Base-by-base conservation (phyloP, 2,888 invertebrate species). In the Drosophila eohydei region DNA sequence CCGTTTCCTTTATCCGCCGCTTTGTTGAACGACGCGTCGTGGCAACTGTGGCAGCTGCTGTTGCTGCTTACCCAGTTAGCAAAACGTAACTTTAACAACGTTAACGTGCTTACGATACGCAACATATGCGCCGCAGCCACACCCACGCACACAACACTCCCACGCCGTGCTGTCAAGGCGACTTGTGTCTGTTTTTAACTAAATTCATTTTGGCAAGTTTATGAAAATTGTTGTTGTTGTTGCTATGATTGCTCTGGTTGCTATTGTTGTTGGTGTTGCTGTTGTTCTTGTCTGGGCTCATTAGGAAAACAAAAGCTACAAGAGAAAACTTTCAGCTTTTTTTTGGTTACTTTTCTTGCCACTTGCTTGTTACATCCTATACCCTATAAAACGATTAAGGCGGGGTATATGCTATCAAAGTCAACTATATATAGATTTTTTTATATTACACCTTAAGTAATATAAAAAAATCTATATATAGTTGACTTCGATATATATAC, bases 121-220 rank as follows among this genome's bases (percentile, higher is more conserved):
- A 88, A 77, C 87, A 85, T 85, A 88, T 88, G 89, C 77, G 65
- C 71, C 68, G 80, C 68, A 46, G 54, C 50, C 26, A 59, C 34
- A 41, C 40, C 12, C 41, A 9, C 26, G 12, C 16, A 38, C 41
- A 38, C 58, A 63, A 5, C 21, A 11, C 2, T 21, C 7, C 43
- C 41, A 41, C 38, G 9, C 40, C n/a, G 36, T 26, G 32, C 48
- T 63, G 58, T 68, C 64, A 64, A 38, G 58, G 59, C 58, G 56
- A 57, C 75, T 75, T 83, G 71, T 69, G 66, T 51, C 71, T 71
- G 71, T 66, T 69, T 74, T 81, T 64, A 76, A 65, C 76, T 69
- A 69, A 84, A 83, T 81, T 87, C 83, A 81, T 84, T 86, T 79
- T 62, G 79, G 66, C 76, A 88, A 86, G 84, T 88, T 84, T 84